Percentiles rank a stretch among this genome's conserved stretches.
Evolutionary conservation across 2,888 invertebrate species (phyloP).

Genomic region (Spodoptera picta): DNA sequence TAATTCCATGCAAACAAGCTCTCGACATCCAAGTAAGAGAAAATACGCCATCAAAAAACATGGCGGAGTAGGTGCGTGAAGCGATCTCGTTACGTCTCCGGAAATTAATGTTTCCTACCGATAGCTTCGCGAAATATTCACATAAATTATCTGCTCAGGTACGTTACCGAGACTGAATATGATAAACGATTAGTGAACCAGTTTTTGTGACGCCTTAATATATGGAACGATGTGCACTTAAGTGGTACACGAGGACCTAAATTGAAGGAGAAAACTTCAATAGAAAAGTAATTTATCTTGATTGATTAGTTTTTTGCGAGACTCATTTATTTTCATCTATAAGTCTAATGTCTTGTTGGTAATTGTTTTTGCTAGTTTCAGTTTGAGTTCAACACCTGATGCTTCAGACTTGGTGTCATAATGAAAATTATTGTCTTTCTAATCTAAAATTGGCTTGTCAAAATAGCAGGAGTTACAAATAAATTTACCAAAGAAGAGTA

Average conservation of each 20-base stretch:
- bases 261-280: slow-evolving; percentile 2
- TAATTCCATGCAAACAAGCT: slow-evolving; percentile 20
- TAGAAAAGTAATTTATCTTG: slow-evolving; percentile 5
- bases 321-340: slow-evolving; percentile 3
- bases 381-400: slow-evolving; percentile 3
- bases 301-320: slow-evolving; percentile 19
- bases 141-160: slow-evolving; percentile 58
- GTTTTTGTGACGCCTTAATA: slow-evolving; percentile 44
- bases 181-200: slow-evolving; percentile 50
- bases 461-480: not conserved
- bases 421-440: not conserved
- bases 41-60: slow-evolving; percentile 48
- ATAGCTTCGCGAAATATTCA: slow-evolving; percentile 59
- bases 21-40: slow-evolving; percentile 31
- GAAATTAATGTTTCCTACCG: slow-evolving; percentile 73
- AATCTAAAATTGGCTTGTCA: no score
- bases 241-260: slow-evolving; percentile 21
- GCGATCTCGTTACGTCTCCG: slow-evolving; percentile 69
- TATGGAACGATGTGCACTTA: slow-evolving; percentile 31
- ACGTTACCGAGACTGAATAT: slow-evolving; percentile 45
- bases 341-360: not conserved
- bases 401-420: not conserved
- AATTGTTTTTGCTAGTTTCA: slow-evolving; percentile 6
- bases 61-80: slow-evolving; percentile 58
- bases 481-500: not conserved